Evolutionary conservation across 1,140 invertebrate species (phyloP), one percentile per base, ranked within the genome.

Genomic region (Drosophila mayri): DNA sequence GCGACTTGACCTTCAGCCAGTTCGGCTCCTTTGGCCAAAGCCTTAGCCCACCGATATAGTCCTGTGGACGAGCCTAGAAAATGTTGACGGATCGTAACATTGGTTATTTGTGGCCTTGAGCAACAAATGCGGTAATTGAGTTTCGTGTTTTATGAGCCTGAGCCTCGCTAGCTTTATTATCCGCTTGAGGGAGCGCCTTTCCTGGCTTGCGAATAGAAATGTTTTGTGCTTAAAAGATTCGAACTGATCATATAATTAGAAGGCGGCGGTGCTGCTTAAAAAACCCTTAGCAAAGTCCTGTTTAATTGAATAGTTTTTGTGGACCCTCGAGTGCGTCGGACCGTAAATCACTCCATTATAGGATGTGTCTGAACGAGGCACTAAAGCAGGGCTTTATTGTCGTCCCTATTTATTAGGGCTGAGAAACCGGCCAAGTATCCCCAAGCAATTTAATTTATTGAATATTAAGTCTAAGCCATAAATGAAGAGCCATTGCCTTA

Each of bases 41-140:
- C 18, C 28, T 14, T 40, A 12, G 18, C 47, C 35, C 35, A n/a
- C 47, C 59, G 54, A 55, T 64, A 46, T 12, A 40, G 43, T 71
- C 52, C 68, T 59, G 68, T 3, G 37, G 8, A 37, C 64, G 62
- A 38, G 75, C 63, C 63, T 60, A 47, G 71, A 81, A 88, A 90
- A 75, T 90, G 84, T 90, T 90, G 85, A 90, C 86, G 85, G 78
- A 90, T 90, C 86, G 81, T 90, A 90, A 90, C 86, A 79, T 90
- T 59, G 63, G 78, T 90, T 85, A 86, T 88, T 88, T 88, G 86
- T 90, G 85, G 85, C 85, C 85, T 90, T 90, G 81, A 90, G 85
- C 85, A 79, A 70, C 85, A 90, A 90, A 90, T 73, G 85, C 76
- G 88, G 85, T 90, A 90, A 90, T 90, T 90, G 85, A 90, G 85